Conservation (phyloP, 1,140 invertebrate species). For the Apis florea region DNA sequence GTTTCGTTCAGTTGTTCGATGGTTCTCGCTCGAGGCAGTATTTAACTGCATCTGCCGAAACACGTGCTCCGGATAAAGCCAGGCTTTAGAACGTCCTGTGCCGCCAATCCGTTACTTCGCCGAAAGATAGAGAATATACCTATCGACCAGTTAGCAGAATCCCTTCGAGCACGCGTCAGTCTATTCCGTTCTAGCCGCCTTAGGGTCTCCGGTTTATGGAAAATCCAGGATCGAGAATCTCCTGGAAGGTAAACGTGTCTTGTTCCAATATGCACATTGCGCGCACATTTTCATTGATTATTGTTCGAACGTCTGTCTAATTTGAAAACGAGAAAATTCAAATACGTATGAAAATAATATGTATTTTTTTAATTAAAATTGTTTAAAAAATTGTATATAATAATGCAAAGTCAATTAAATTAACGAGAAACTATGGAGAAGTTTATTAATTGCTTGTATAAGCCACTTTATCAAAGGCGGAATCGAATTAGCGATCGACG, state of each 20-base stretch:
- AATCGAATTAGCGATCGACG: slow-evolving; percentile 41
- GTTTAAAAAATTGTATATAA: not conserved
- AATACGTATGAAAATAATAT: not conserved
- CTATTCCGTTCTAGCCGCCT: slow-evolving; percentile 22
- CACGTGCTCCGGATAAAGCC: slow-evolving; percentile 72
- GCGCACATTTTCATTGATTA: no score
- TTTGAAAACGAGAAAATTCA: not conserved
- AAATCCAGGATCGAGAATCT: slow-evolving; percentile 36
- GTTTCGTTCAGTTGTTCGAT: slow-evolving; percentile 28
- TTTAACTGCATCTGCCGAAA: slow-evolving; percentile 71
- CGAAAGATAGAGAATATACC: slow-evolving; percentile 49
- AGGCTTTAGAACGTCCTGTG: slow-evolving; percentile 45
- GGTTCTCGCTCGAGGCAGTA: slow-evolving; percentile 59
- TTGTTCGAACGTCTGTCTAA: not conserved
- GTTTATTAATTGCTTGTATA: slow-evolving; percentile 25
- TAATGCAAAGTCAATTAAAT: not conserved
- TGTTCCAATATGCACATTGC: not conserved
- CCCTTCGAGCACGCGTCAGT: slow-evolving; percentile 45
- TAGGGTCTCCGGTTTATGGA: slow-evolving; percentile 37
- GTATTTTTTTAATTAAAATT: not conserved
- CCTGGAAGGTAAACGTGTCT: slow-evolving; percentile 15
- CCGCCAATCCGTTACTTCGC: slow-evolving; percentile 55
- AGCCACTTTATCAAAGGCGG: slow-evolving; percentile 21
- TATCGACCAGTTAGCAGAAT: slow-evolving; percentile 49
- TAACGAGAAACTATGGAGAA: not conserved